A percentile compares a stretch with the other conserved stretches of the same genome.
phyloP scores from a whole-genome alignment of 2,888 invertebrate genomes.

The Keiferia lycopersicella region DNA sequence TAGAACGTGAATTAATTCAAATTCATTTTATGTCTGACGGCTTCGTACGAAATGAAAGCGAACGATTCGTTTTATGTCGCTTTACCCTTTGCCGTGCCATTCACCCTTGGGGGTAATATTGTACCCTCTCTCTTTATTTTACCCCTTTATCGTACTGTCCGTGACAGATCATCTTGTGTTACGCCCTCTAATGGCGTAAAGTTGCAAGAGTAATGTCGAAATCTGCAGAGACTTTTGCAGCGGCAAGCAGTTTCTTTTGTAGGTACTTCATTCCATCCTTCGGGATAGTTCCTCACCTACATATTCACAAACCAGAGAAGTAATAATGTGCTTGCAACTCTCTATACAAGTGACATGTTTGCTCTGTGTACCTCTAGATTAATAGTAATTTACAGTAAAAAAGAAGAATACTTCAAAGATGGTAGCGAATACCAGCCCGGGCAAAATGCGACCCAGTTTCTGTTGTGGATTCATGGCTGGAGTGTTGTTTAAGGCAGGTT shows the following conservation, averaged over 20 bases:
- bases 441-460: slow-evolving; percentile 3
- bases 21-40: slow-evolving; percentile 21
- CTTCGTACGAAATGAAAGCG: slow-evolving; percentile 55
- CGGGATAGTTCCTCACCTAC: too few species aligned
- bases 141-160: slow-evolving; percentile 42
- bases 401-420: too few species aligned
- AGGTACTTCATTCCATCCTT: neutral
- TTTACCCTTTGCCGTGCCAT: slow-evolving; percentile 50
- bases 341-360: too few species aligned
- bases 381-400: neutral
- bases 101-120: slow-evolving; percentile 43
- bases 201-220: neutral
- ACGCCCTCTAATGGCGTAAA: neutral
- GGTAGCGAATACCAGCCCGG: neutral
- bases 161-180: slow-evolving; percentile 38
- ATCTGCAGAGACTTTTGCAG: too few species aligned
- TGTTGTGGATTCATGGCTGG: slow-evolving; percentile 9
- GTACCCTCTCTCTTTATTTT: slow-evolving; percentile 36
- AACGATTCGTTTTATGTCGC: slow-evolving; percentile 56
- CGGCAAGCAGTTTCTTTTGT: too few species aligned
- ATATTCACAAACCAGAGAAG: too few species aligned
- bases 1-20: slow-evolving; percentile 23
- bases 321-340: too few species aligned
- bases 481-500: slow-evolving; percentile 16
- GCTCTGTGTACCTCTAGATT: too few species aligned